phyloP scores from a whole-genome alignment of 2,797 vertebrate species.

The Coregonus ussuriensis region DNA sequence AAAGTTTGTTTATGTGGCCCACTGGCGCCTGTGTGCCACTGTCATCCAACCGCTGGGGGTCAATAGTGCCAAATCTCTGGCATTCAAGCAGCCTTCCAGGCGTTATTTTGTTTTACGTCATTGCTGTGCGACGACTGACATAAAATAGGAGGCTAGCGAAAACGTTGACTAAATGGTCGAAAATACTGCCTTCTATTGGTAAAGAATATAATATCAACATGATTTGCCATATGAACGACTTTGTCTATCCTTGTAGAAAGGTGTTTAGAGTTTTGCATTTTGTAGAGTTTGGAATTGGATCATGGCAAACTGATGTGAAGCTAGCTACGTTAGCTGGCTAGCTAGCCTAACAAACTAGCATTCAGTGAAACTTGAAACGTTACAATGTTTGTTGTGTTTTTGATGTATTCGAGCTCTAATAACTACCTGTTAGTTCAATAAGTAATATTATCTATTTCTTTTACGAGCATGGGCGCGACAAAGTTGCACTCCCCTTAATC shows the following conservation, averaged over 20 bases:
- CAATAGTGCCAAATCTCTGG: neutral
- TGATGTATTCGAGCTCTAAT: neutral
- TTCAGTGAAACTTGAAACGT: neutral
- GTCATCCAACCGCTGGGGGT: neutral
- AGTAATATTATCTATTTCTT: neutral
- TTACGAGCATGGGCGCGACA: neutral
- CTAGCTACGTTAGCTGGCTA: neutral
- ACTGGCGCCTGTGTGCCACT: neutral
- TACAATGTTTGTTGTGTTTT: neutral
- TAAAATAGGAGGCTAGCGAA: neutral
- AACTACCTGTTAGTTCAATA: neutral
- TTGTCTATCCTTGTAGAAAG: neutral
- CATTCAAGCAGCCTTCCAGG: neutral
- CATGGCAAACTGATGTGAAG: neutral
- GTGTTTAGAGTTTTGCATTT: neutral
- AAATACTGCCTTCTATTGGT: slow-evolving; percentile 38
- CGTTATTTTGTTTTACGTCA: slow-evolving; percentile 43
- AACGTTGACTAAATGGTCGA: neutral
- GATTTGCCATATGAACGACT: neutral
- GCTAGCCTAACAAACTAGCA: neutral
- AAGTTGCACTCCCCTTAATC: neutral
- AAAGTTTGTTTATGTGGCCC: neutral
- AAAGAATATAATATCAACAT: slow-evolving; percentile 24
- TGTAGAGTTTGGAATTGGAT: too few relatives aligned
- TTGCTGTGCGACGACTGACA: slow-evolving; percentile 41